A percentile compares a stretch with the other conserved stretches of the same genome.
Conservation (phyloP, 2,888 invertebrate species). For the Falcaria lacertinaria region DNA sequence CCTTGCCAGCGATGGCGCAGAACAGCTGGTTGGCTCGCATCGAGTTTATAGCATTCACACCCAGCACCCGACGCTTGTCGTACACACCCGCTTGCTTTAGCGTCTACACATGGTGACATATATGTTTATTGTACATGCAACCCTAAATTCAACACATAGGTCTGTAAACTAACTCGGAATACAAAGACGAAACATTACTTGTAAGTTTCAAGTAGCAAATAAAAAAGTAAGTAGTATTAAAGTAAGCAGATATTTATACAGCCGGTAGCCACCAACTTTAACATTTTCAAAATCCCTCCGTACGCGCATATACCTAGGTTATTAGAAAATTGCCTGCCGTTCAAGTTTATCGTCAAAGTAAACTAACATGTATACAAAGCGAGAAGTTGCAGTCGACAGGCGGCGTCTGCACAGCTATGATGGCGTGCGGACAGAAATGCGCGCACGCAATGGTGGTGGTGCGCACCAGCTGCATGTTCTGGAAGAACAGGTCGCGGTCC, state of each 20-base stretch:
- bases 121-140: background rate
- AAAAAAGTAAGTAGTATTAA: no score
- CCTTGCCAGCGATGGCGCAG: slow-evolving; percentile 45
- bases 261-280: no score
- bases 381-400: slow-evolving; percentile 68
- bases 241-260: no score
- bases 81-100: slow-evolving; percentile 40
- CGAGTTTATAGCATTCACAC: slow-evolving; percentile 59
- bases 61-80: slow-evolving; percentile 54
- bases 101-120: slow-evolving; percentile 35
- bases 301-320: no score
- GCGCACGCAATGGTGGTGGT: slow-evolving; percentile 49
- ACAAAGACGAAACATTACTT: no score
- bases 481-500: slow-evolving; percentile 60
- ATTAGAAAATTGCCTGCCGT: no score
- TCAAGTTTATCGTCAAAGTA: background rate
- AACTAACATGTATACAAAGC: slow-evolving; percentile 55
- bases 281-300: no score
- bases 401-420: slow-evolving; percentile 63
- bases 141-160: no score
- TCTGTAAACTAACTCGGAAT: no score
- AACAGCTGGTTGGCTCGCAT: slow-evolving; percentile 71
- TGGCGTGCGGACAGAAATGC: slow-evolving; percentile 57
- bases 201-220: no score
- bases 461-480: slow-evolving; percentile 59